Percentiles rank a stretch among this genome's conserved stretches.
These are phyloP conservation scores for Acleris sparsana DNA, from an alignment of 2,888 invertebrate species.

Conservation along the genomic window DNA sequence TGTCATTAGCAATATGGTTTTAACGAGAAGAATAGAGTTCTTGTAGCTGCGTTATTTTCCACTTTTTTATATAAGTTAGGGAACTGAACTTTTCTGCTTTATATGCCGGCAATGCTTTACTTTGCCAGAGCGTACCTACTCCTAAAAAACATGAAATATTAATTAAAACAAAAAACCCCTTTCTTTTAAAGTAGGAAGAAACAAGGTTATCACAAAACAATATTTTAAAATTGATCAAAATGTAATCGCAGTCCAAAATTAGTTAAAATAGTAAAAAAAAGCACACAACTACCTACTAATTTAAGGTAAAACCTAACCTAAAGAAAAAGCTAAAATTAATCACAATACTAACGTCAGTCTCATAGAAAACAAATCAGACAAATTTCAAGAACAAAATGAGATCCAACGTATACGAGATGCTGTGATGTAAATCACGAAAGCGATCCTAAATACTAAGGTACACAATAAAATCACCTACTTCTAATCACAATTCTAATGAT, in stretches of 20 bases:
- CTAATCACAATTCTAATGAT: slow-evolving; percentile 31
- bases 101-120: too few relatives aligned
- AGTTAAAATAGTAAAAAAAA: slow-evolving; percentile 22
- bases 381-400: slow-evolving; percentile 31
- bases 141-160: too few relatives aligned
- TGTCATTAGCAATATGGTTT: too few relatives aligned
- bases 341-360: slow-evolving; percentile 34
- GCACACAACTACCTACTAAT: slow-evolving; percentile 19
- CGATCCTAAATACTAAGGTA: slow-evolving; percentile 19
- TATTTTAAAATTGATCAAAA: slow-evolving; percentile 8
- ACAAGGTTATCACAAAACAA: slow-evolving; percentile 8
- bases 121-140: too few relatives aligned
- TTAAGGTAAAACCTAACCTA: slow-evolving; percentile 12
- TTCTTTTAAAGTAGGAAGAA: background rate
- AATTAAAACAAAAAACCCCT: background rate
- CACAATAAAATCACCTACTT: slow-evolving; percentile 25
- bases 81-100: too few relatives aligned
- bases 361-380: slow-evolving; percentile 30
- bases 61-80: too few relatives aligned
- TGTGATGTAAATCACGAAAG: slow-evolving; percentile 27
- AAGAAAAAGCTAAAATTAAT: slow-evolving; percentile 16
- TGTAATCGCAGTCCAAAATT: slow-evolving; percentile 26
- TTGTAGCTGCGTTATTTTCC: too few relatives aligned
- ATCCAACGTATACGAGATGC: slow-evolving; percentile 28
- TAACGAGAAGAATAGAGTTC: too few relatives aligned